Percentiles rank a stretch among this genome's conserved stretches.
Evolutionary conservation across 2,113 vertebrate species (phyloP).

Genomic region (Podilymbus podiceps): DNA sequence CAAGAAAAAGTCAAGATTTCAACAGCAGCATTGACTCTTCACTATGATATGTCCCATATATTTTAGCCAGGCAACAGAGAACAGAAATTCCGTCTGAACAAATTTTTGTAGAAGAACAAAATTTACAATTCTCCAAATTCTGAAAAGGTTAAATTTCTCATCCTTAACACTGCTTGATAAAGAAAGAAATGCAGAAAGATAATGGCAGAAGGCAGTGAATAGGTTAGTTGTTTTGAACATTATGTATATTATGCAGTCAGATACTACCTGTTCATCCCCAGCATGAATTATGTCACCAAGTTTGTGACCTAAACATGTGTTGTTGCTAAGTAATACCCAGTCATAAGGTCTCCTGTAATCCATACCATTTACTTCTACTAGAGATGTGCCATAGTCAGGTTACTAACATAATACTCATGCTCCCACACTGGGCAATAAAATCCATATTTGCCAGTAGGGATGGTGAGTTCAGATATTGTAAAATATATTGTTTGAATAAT

Average conservation of each 20-base stretch:
- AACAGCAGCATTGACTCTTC: neutral
- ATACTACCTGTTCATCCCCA: neutral
- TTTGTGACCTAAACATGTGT: neutral
- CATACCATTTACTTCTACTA: neutral
- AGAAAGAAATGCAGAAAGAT: neutral
- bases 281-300: neutral
- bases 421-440: neutral
- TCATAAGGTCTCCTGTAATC: slow-evolving; percentile 4
- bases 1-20: neutral
- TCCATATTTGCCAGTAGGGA: neutral
- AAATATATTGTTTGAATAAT: neutral
- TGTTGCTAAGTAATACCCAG: slow-evolving; percentile 18
- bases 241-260: neutral
- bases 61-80: neutral
- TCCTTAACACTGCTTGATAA: neutral
- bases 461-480: neutral
- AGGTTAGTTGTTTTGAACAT: neutral
- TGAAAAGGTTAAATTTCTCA: neutral
- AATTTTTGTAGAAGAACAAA: neutral
- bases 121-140: neutral
- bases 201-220: neutral
- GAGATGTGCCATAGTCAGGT: neutral
- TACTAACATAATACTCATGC: neutral
- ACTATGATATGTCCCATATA: fast-evolving
- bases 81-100: neutral